phyloP scores from a whole-genome alignment of 2,888 invertebrate species.

The Ormyrus nitidulus region DNA sequence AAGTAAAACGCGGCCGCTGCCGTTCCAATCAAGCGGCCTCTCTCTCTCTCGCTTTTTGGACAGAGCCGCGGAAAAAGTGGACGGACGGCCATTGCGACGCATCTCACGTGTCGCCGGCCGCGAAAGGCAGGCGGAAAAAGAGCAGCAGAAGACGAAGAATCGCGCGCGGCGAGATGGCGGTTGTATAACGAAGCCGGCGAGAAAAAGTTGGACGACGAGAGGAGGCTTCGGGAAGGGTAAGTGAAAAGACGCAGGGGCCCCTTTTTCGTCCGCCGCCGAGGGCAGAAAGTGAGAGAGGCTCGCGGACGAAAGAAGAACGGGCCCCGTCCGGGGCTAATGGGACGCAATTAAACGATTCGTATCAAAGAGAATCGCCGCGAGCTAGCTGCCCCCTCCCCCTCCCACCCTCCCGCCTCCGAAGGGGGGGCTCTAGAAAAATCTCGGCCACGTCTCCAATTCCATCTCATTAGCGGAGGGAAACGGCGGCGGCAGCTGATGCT shows the following conservation, averaged over 20 bases:
- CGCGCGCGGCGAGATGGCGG: slow-evolving; percentile 60
- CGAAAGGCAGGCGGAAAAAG: slow-evolving; percentile 14
- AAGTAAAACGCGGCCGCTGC: slow-evolving; percentile 33
- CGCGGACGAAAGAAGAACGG: slow-evolving; percentile 45
- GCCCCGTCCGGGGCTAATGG: slow-evolving; percentile 70
- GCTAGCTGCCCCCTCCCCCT: slow-evolving; percentile 56
- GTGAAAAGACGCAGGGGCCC: slow-evolving; percentile 58
- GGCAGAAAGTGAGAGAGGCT: slow-evolving; percentile 39
- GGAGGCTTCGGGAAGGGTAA: slow-evolving; percentile 56
- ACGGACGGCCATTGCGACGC: slow-evolving; percentile 57
- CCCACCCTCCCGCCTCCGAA: slow-evolving; percentile 64
- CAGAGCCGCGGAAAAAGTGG: slow-evolving; percentile 33
- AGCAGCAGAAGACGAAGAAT: slow-evolving; percentile 35
- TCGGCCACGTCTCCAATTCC: slow-evolving; percentile 75
- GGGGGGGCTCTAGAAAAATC: slow-evolving; percentile 73
- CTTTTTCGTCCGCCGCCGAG: slow-evolving; percentile 53
- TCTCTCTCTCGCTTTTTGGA: slow-evolving; percentile 40
- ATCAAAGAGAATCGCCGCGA: slow-evolving; percentile 74
- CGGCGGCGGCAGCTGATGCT: slow-evolving; percentile 72
- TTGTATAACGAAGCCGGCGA: slow-evolving; percentile 70
- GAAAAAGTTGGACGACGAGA: slow-evolving; percentile 72
- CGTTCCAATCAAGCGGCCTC: slow-evolving; percentile 39
- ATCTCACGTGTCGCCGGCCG: slow-evolving; percentile 57
- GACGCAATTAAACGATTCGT: slow-evolving; percentile 75
- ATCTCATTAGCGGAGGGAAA: slow-evolving; percentile 75